Evolutionary conservation across 2,113 vertebrate genomes (phyloP), one percentile per base, ranked within the genome.

Genomic region (Puntigrus tetrazona): DNA sequence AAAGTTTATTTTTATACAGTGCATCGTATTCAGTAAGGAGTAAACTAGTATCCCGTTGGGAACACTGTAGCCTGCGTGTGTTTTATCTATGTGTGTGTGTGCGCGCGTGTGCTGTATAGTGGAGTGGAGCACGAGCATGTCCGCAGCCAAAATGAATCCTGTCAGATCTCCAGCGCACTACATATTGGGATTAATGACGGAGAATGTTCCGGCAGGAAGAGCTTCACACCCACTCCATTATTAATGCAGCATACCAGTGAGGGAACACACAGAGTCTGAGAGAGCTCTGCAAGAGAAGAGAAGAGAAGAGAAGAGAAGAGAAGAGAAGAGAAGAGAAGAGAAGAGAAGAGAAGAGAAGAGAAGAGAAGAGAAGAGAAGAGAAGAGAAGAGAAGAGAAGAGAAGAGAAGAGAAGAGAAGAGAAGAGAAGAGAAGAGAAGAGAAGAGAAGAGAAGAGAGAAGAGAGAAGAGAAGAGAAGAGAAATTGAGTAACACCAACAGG

Each of bases 181-280:
- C 88, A 89, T 88, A 87, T 88, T 87, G 74, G 86, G 89, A 89
- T 89, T 89, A 91, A 91, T 91, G 86, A 87, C 85, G 77, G 76
- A 43, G 88, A 87, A 79, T 89, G 84, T 88, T 88, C 84, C 57
- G 61, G 75, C 16, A 63, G 45, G 77, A 80, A 86, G 72, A 85
- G 86, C 88, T 83, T 90, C 84, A 81, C 81, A 87, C 78, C 84
- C 13, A 78, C 29, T 92, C 78, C 89, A 90, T 92, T 85, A 89
- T 89, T 90, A 87, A 88, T 86, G 55, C 61, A 52, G 81, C 59
- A 81, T 79, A 88, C 86, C 78, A 85, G 75, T 50, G 16, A 87
- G 45, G 76, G 82, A 82, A 61, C 74, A 52, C n/a, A 38, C 14
- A 34, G 59, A 72, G n/a, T 25, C 34, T 59, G 38, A 41, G 81